Evolutionary conservation across 2,888 invertebrate genomes (phyloP).

Genomic region (Ormyrus labotus): DNA sequence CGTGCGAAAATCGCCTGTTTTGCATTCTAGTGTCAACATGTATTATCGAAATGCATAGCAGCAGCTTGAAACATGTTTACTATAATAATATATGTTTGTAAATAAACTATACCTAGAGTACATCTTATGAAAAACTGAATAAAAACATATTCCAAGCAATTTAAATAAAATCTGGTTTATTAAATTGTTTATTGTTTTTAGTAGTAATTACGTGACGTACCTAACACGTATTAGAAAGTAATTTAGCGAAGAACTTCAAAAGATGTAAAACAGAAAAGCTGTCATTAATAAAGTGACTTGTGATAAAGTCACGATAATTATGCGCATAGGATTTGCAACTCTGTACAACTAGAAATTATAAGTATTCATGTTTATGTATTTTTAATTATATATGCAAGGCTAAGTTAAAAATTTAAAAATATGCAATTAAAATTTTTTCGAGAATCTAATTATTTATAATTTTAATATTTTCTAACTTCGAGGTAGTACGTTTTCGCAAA

Average conservation of each 20-base stretch:
- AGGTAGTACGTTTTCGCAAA: not conserved
- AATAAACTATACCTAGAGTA: not conserved
- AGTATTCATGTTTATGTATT: no score
- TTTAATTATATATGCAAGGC: no score
- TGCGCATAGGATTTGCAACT: not conserved
- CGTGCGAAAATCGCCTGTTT: no score
- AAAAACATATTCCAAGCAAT: constrained; percentile 3
- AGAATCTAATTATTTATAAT: no score
- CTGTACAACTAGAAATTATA: no score
- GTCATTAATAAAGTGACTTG: not conserved
- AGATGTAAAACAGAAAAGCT: constrained; percentile 1
- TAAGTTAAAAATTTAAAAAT: no score
- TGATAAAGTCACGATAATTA: constrained; percentile 12
- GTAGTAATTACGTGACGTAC: constrained; percentile 22
- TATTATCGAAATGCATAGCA: no score
- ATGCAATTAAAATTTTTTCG: no score
- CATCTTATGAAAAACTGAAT: not conserved
- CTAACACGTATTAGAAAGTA: constrained; percentile 5
- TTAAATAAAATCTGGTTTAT: constrained; percentile 12
- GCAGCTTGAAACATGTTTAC: no score
- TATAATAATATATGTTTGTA: no score
- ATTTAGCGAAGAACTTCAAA: constrained; percentile 14
- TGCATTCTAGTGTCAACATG: no score
- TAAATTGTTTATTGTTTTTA: constrained; percentile 26
- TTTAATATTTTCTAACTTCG: no score